Evolutionary conservation across 53 echinoderm and acorn worm genomes (phyloP).

Genomic region (Zoroaster sp.): DNA sequence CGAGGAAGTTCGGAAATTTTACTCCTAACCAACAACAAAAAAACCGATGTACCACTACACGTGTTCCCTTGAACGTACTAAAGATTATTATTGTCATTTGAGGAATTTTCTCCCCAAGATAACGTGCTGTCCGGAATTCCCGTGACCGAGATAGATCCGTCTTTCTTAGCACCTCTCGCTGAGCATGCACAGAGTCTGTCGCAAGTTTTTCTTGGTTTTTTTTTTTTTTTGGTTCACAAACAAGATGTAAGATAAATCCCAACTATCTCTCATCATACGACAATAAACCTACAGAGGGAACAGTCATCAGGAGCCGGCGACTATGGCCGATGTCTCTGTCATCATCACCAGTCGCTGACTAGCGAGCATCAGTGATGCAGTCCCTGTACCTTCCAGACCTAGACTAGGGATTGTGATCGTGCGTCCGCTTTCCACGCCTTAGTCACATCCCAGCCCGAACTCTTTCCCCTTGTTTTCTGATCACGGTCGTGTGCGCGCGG

Average conservation of each 20-base stretch:
- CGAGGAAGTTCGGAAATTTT: too few species aligned
- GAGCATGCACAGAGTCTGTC: not conserved
- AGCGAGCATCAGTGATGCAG: not conserved
- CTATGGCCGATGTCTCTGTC: not conserved
- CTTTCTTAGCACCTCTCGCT: not conserved
- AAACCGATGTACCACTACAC: not conserved
- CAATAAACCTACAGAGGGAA: conserved; percentile 48
- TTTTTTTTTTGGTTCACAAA: not conserved
- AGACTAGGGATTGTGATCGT: not conserved
- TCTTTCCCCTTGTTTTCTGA: not conserved
- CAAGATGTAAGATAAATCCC: not conserved
- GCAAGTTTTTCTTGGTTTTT: not conserved
- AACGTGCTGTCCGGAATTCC: not conserved
- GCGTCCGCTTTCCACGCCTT: conserved; percentile 39
- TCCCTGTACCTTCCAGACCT: not conserved
- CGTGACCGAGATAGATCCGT: not conserved
- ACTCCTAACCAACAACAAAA: not conserved
- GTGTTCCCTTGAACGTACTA: not conserved
- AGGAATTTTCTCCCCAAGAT: not conserved
- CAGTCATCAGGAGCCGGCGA: conserved; percentile 8
- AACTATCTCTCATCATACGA: conserved; percentile 32
- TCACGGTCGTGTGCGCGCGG: not conserved
- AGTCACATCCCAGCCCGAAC: conserved; percentile 10
- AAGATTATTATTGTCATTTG: not conserved
- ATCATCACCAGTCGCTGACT: not conserved